Percentiles rank a stretch among this genome's conserved stretches.
Evolutionary conservation across 1,140 invertebrate genomes (phyloP).

Genomic region (Plectrocnemia conspersa): DNA sequence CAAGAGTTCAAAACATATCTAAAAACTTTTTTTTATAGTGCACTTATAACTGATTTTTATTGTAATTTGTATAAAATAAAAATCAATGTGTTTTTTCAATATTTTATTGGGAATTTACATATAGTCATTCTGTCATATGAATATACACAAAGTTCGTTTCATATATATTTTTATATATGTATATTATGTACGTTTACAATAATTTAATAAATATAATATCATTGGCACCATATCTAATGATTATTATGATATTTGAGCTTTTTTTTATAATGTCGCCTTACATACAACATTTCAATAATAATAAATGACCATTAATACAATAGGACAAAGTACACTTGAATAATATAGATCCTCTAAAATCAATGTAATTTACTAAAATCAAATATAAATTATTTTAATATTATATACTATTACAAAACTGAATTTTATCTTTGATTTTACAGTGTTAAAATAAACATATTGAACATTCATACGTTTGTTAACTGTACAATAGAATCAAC

Average conservation of each 20-base stretch:
- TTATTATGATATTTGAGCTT: conserved; percentile 27
- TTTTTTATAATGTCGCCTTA: conserved; percentile 9
- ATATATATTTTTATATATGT: conserved; percentile 11
- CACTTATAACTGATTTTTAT: too few species aligned
- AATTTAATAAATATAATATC: conserved; percentile 10
- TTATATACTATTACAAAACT: background rate
- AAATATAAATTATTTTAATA: background rate
- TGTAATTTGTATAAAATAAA: too few species aligned
- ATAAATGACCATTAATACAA: too few species aligned
- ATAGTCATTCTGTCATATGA: conserved; percentile 25
- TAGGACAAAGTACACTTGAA: background rate
- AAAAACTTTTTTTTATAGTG: too few species aligned
- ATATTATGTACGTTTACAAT: conserved; percentile 9
- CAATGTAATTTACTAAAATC: background rate
- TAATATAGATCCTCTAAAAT: background rate
- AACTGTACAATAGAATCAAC: too few species aligned
- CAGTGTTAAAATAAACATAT: background rate
- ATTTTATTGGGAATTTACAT: conserved; percentile 24
- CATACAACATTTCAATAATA: background rate
- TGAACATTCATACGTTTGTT: too few species aligned
- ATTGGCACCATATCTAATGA: conserved; percentile 26
- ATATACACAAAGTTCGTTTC: conserved; percentile 26
- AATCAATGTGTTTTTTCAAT: conserved; percentile 4
- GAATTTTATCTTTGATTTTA: background rate
- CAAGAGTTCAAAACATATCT: too few species aligned